phyloP scores from a whole-genome alignment of 2,888 invertebrate genomes.

The Aromia moschata region DNA sequence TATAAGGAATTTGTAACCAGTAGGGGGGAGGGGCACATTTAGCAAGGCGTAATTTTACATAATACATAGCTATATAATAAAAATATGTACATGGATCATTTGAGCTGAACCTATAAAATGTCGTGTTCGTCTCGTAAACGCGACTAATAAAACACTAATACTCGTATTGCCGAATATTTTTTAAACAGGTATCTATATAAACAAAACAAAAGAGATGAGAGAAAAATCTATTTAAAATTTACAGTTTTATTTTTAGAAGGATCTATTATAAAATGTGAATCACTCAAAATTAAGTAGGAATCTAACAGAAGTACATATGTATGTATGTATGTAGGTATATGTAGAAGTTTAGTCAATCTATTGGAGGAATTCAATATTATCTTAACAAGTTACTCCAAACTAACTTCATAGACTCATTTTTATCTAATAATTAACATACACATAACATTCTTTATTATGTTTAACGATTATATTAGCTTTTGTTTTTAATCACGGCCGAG shows the following conservation, averaged over 20 bases:
- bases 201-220: slow-evolving; percentile 23
- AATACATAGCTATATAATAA: too few relatives aligned
- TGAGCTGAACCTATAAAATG: too few relatives aligned
- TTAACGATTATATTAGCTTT: slow-evolving; percentile 20
- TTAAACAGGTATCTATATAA: not conserved
- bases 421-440: not conserved
- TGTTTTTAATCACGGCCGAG: slow-evolving; percentile 21
- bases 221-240: slow-evolving; percentile 13
- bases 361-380: not conserved
- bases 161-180: not conserved
- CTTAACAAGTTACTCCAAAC: not conserved
- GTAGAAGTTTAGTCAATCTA: not conserved
- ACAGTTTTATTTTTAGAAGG: slow-evolving; percentile 19
- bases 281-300: slow-evolving; percentile 19
- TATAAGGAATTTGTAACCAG: too few relatives aligned
- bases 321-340: too few relatives aligned
- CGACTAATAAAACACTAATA: too few relatives aligned
- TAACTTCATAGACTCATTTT: not conserved
- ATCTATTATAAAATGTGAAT: slow-evolving; percentile 25
- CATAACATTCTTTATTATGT: slow-evolving; percentile 20
- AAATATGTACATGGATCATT: too few relatives aligned
- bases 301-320: not conserved
- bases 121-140: too few relatives aligned
- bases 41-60: too few relatives aligned
- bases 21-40: too few relatives aligned